A percentile compares a stretch with the other conserved stretches of the same genome.
phyloP scores from a whole-genome alignment of 2,113 vertebrate species.

The Prochilodus magdalenae region DNA sequence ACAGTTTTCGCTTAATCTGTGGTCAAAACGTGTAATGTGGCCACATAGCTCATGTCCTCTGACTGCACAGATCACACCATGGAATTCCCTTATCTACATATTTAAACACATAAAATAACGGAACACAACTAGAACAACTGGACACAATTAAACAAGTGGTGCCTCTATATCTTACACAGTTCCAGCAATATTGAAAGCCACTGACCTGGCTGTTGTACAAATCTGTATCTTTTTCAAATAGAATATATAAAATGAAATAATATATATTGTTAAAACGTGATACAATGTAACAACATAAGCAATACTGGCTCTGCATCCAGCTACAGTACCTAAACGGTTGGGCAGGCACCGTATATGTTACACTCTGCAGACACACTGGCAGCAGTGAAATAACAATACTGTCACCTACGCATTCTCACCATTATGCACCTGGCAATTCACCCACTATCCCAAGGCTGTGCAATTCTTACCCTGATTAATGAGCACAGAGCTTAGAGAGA shows the following conservation, averaged over 20 bases:
- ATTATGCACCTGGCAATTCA: not conserved
- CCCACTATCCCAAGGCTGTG: not conserved
- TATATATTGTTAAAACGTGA: no score
- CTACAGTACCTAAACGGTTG: not conserved
- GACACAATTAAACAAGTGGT: not conserved
- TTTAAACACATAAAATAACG: no score
- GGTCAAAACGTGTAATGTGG: slow-evolving; percentile 59
- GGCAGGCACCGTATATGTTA: not conserved
- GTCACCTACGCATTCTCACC: not conserved
- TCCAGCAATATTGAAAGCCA: no score
- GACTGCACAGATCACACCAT: slow-evolving; percentile 12
- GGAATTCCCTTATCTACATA: no score
- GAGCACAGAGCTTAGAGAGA: not conserved
- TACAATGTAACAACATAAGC: no score
- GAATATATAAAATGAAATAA: no score
- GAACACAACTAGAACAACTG: not conserved
- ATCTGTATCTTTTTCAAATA: no score
- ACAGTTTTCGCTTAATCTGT: slow-evolving; percentile 48
- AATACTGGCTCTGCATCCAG: no score
- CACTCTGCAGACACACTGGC: not conserved
- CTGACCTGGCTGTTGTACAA: no score
- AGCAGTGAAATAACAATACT: slow-evolving; percentile 3
- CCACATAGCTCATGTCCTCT: slow-evolving; percentile 53
- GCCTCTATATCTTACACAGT: not conserved
- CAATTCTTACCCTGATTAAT: slow-evolving; percentile 27